Conservation (phyloP, 2,888 invertebrate genomes). For the Netelia fuscicornis region DNA sequence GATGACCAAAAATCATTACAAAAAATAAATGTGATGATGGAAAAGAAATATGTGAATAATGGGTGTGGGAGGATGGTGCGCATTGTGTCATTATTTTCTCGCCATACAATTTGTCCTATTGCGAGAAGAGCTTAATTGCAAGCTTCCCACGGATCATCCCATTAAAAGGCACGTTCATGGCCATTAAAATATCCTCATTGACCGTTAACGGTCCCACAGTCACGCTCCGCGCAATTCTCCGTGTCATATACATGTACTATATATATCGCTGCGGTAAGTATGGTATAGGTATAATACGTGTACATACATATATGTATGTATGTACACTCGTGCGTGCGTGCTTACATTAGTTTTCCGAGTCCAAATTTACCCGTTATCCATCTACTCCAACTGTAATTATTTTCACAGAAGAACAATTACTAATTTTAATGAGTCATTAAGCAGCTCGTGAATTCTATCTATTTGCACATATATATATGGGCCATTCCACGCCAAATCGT, state of each 20-base stretch:
- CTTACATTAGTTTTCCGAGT: background rate
- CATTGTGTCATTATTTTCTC: conserved; percentile 32
- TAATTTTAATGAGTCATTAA: conserved; percentile 22
- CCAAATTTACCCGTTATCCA: conserved; percentile 12
- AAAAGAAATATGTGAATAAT: background rate
- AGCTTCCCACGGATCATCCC: conserved; percentile 45
- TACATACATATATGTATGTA: too few species aligned
- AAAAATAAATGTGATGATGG: background rate
- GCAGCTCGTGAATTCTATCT: conserved; percentile 7
- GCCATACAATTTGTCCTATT: background rate
- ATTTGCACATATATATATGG: background rate
- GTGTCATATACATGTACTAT: background rate
- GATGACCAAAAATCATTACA: background rate
- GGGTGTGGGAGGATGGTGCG: background rate
- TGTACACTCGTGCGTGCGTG: background rate
- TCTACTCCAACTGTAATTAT: conserved; percentile 6
- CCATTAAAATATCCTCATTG: conserved; percentile 72
- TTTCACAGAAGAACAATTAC: conserved; percentile 20
- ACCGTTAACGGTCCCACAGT: conserved; percentile 56
- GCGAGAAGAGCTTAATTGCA: conserved; percentile 41
- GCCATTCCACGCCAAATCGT: too few species aligned
- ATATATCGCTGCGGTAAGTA: background rate
- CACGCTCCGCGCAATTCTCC: conserved; percentile 16
- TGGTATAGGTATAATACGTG: too few species aligned
- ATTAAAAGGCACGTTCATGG: conserved; percentile 61